Evolutionary conservation across 2,113 vertebrate species (phyloP).

Genomic region (Prietella phreatophila): DNA sequence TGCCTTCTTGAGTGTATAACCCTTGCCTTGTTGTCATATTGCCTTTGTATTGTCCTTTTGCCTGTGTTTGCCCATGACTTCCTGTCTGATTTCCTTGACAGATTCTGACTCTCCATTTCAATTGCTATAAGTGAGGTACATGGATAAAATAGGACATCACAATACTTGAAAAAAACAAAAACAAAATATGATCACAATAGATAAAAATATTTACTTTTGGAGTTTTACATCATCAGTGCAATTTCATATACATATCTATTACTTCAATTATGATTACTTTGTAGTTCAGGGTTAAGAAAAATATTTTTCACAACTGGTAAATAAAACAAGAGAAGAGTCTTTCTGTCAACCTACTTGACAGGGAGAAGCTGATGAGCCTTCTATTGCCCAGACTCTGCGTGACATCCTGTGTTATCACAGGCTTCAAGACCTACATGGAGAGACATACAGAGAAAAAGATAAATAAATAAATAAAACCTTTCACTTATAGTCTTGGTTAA

Average conservation of each 20-base stretch:
- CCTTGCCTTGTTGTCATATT: not conserved
- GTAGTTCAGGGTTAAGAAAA: not conserved
- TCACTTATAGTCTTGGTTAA: not conserved
- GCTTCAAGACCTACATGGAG: slow-evolving; percentile 84
- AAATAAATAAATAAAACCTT: not conserved
- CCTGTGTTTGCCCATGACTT: not conserved
- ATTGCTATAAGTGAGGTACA: not conserved
- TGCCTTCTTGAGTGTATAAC: not conserved
- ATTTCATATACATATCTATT: not conserved
- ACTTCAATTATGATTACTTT: not conserved
- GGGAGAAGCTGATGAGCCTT: slow-evolving; percentile 91
- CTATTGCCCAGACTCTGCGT: slow-evolving; percentile 82
- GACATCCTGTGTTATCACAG: slow-evolving; percentile 82
- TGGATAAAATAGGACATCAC: not conserved
- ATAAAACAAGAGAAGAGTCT: not conserved
- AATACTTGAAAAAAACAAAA: too few relatives aligned
- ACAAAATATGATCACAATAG: too few relatives aligned
- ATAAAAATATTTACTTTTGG: not conserved
- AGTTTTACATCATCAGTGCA: not conserved
- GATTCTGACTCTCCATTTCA: not conserved
- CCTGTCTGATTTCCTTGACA: not conserved
- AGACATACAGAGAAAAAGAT: not conserved
- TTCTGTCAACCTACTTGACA: slow-evolving; percentile 80
- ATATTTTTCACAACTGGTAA: not conserved
- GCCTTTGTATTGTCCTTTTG: not conserved